These are phyloP conservation scores for Latrodectus elegans DNA, from an alignment of 2,888 invertebrate species.

Conservation along the genomic window DNA sequence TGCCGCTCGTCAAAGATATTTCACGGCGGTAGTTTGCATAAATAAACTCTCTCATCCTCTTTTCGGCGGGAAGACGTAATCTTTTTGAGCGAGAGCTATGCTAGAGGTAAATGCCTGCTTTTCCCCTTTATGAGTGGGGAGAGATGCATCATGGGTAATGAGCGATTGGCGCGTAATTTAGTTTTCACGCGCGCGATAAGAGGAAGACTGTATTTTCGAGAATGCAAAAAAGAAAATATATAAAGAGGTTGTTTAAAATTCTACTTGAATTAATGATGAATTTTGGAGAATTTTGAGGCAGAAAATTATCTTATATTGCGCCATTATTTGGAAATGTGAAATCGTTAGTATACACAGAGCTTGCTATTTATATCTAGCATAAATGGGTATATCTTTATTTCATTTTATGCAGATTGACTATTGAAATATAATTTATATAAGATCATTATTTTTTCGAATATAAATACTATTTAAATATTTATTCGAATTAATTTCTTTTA, in stretches of 20 bases:
- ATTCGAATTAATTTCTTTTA: no score
- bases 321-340: constrained; percentile 42
- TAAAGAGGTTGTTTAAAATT: not conserved
- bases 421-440: no score
- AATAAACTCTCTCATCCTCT: constrained; percentile 17
- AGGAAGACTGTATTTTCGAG: not conserved
- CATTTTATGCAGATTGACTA: no score
- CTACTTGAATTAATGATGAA: not conserved
- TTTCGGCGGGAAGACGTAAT: not conserved
- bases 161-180: constrained; percentile 35
- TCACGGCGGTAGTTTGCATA: constrained; percentile 33
- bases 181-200: constrained; percentile 29
- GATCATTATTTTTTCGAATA: no score
- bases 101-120: not conserved
- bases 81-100: not conserved
- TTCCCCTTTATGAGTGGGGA: not conserved
- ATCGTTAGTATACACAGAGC: constrained; percentile 2
- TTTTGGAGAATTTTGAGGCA: not conserved
- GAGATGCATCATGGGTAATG: constrained; percentile 31
- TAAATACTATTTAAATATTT: no score
- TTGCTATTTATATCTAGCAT: not conserved
- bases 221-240: not conserved
- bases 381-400: not conserved
- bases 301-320: constrained; percentile 25
- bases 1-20: not conserved